Evolutionary conservation across 2,888 invertebrate genomes (phyloP).

Genomic region (Ganaspis brasiliensis): DNA sequence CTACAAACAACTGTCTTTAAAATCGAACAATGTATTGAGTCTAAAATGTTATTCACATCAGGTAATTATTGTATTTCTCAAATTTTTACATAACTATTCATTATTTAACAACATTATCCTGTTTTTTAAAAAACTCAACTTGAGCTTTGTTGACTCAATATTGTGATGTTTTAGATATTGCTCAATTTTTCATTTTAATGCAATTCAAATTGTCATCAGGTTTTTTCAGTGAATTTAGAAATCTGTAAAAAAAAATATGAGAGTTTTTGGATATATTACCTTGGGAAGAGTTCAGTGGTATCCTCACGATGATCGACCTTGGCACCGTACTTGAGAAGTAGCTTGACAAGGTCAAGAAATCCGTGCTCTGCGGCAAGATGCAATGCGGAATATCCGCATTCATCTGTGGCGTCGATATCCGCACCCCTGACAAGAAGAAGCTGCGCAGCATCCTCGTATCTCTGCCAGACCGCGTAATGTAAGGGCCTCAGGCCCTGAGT

Average conservation of each 20-base stretch:
- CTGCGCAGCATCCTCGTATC: conserved; percentile 90
- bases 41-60: too few species aligned
- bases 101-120: too few species aligned
- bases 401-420: conserved; percentile 91
- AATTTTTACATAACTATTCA: too few species aligned
- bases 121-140: too few species aligned
- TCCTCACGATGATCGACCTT: conserved; percentile 90
- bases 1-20: too few species aligned
- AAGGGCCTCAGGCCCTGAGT: conserved; percentile 93
- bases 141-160: too few species aligned
- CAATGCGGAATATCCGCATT: conserved; percentile 94
- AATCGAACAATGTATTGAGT: too few species aligned
- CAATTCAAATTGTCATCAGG: too few species aligned
- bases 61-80: too few species aligned
- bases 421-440: conserved; percentile 91
- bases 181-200: too few species aligned
- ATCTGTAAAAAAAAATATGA: not conserved
- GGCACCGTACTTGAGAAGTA: conserved; percentile 89
- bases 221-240: too few species aligned
- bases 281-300: conserved; percentile 86
- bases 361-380: conserved; percentile 96
- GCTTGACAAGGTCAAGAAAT: conserved; percentile 86
- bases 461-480: conserved; percentile 96
- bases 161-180: too few species aligned
- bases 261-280: conserved; percentile 62